Evolutionary conservation across 2,797 vertebrate genomes (phyloP), one percentile per base, ranked within the genome.

Genomic region (Schizothorax lantsangensis): DNA sequence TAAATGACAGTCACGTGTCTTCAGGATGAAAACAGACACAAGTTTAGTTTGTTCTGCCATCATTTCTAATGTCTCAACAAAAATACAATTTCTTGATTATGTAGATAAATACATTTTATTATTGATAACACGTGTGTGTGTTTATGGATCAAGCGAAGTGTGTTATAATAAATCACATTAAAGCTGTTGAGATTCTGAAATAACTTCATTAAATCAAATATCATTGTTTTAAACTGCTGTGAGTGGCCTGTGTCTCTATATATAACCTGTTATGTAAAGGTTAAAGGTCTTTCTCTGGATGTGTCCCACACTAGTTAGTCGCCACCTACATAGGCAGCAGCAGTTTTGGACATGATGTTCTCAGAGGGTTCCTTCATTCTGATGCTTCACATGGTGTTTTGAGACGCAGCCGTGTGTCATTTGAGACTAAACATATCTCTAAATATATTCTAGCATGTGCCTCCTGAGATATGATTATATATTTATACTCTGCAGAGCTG

Each of bases 381-480:
- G 59, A 62, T 2, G 59, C 23, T 62, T 26, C 10, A 12, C n/a
- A 1, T 26, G 59, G 59, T 43, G 52, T n/a, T 79, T 26, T 43
- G 36, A 78, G 49, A 78, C 49, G 33, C 75, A n/a, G 49, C 75
- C 19, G 38, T 38, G 30, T 57, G 79, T 66, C 14, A 26, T 26
- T 10, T 30, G 64, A 38, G 9, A 30, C 30, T 30, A 30, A 30
- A 30, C 30, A 30, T 30, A 30, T 30, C 30, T 30, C 30, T 83
- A 83, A 73, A 83, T 73, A 72, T 73, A 43, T 72, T 72, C 49
- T 43, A 68, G 36, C 81, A 82, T 52, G 23, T 72, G 23, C 68
- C 81, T 43, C 49, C 3, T 21, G 68, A 82, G 81, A 72, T 57
- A 21, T 72, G 66, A 83, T 57, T 54, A 72, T 72, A 43, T 83